Conservation (phyloP, 2,888 invertebrate species). For the Uropetala carovei region DNA sequence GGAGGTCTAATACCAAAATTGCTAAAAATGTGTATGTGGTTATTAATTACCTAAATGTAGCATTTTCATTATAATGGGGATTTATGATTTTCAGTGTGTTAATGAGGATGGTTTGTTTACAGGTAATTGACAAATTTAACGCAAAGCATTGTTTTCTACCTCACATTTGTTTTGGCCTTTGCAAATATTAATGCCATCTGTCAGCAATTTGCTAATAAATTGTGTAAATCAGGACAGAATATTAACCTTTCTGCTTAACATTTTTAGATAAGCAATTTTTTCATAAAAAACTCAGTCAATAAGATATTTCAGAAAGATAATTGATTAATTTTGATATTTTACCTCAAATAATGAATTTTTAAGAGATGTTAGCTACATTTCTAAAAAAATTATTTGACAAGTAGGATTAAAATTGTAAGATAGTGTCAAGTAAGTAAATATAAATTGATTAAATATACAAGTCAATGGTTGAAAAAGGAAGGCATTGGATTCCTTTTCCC, state of each 20-base stretch:
- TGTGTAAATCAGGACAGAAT: slow-evolving; percentile 40
- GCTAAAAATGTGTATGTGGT: neutral
- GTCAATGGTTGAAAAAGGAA: neutral
- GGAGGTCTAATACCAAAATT: neutral
- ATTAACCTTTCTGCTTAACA: slow-evolving; percentile 33
- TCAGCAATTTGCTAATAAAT: slow-evolving; percentile 42
- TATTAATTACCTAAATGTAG: neutral
- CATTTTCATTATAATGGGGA: neutral
- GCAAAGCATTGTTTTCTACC: slow-evolving; percentile 31
- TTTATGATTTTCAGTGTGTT: neutral
- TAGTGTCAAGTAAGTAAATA: slow-evolving; percentile 27
- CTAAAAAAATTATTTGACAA: slow-evolving; percentile 5
- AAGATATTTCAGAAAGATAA: slow-evolving; percentile 48
- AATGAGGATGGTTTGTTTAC: neutral
- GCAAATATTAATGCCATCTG: slow-evolving; percentile 11
- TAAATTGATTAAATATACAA: slow-evolving; percentile 12
- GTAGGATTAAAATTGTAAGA: slow-evolving; percentile 31
- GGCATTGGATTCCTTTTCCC: neutral
- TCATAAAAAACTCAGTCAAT: slow-evolving; percentile 48
- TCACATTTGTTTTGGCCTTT: slow-evolving; percentile 34
- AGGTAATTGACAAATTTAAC: neutral
- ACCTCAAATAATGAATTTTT: slow-evolving; percentile 15
- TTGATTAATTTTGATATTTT: slow-evolving; percentile 54
- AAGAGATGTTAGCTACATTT: neutral
- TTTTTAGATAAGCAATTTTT: slow-evolving; percentile 48